Conservation (phyloP, 2,888 invertebrate genomes). For the Encarsia formosa region DNA sequence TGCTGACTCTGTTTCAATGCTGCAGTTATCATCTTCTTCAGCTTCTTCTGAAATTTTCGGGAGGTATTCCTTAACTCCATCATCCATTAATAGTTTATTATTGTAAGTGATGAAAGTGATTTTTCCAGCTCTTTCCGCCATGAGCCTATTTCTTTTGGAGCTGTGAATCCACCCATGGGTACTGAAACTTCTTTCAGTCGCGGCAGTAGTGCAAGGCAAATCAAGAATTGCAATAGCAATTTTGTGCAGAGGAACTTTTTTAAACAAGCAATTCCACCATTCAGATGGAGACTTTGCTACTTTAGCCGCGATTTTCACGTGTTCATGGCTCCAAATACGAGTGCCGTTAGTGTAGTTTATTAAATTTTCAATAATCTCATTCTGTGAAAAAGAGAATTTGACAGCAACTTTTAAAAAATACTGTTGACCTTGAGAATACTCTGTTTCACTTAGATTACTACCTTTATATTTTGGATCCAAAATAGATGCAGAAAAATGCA, state of each 20-base stretch:
- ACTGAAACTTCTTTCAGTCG: constrained; percentile 25
- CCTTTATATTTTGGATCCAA: too few species aligned
- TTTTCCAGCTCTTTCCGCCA: constrained; percentile 17
- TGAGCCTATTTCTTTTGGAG: constrained; percentile 21
- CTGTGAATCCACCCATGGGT: constrained; percentile 25
- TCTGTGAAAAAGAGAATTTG: too few species aligned
- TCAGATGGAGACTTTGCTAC: constrained; percentile 3
- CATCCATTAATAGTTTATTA: neutral
- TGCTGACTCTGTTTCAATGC: too few species aligned
- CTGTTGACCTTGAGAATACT: too few species aligned
- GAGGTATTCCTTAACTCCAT: too few species aligned
- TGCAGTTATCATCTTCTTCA: too few species aligned
- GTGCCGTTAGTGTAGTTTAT: neutral
- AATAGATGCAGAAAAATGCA: too few species aligned
- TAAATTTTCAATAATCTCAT: too few species aligned
- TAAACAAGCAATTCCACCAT: constrained; percentile 23
- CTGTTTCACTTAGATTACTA: too few species aligned
- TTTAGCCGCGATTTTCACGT: neutral
- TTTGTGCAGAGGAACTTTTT: constrained; percentile 7
- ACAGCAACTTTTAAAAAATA: too few species aligned
- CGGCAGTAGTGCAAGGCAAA: constrained; percentile 19
- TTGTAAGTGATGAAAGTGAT: constrained; percentile 17
- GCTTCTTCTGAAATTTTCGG: too few species aligned
- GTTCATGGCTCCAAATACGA: neutral
- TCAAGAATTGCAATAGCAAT: constrained; percentile 18